These are phyloP conservation scores for Lamellibrachia satsuma DNA, from an alignment of 2,888 invertebrate species.

Conservation along the genomic window DNA sequence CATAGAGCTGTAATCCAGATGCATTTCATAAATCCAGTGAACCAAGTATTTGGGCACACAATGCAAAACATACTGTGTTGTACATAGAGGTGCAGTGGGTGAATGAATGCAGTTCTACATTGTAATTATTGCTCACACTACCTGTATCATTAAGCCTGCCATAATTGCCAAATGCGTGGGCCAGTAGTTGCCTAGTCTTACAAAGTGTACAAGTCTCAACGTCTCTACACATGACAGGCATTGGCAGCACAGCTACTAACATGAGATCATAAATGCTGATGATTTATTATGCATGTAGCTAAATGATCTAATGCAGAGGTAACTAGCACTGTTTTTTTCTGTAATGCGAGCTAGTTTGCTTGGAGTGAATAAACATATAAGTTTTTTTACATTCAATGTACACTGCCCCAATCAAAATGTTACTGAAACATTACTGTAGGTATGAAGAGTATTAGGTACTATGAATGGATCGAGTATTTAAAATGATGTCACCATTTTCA, in stretches of 20 bases:
- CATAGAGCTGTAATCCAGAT: neutral
- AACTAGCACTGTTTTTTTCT: neutral
- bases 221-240: neutral
- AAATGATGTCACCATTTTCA: no score
- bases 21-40: neutral
- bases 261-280: neutral
- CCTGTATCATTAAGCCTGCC: neutral
- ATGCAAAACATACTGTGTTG: neutral
- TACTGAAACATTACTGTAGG: no score
- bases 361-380: no score
- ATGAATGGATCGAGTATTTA: no score
- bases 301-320: neutral
- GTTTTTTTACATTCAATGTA: no score
- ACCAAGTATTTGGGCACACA: neutral
- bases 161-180: neutral
- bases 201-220: neutral
- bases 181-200: neutral
- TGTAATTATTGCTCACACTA: neutral
- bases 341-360: neutral
- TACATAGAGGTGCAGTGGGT: neutral
- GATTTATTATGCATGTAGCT: neutral
- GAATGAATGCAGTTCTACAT: neutral
- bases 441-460: no score
- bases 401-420: no score
- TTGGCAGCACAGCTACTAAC: neutral